Conservation (phyloP, 2,888 invertebrate species). For the Melanostoma scalare region DNA sequence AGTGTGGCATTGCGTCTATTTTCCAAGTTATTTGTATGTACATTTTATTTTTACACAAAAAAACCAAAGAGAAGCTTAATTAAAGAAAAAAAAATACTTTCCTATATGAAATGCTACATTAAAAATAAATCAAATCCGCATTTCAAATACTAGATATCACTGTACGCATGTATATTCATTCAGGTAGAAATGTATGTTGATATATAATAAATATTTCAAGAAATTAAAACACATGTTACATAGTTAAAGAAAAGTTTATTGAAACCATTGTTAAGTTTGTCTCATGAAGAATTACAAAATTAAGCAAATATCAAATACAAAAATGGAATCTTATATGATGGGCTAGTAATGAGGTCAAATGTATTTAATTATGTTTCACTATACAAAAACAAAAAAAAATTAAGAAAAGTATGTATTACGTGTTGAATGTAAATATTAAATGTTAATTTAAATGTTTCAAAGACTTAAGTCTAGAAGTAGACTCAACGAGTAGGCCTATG, state of each 20-base stretch:
- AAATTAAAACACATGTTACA: slow-evolving; percentile 35
- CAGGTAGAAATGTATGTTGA: slow-evolving; percentile 32
- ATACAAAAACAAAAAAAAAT: not conserved
- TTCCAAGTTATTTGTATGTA: no score
- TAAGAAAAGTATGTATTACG: not conserved
- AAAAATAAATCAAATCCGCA: slow-evolving; percentile 7
- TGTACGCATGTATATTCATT: slow-evolving; percentile 61
- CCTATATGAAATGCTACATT: slow-evolving; percentile 17
- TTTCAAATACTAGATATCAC: slow-evolving; percentile 21
- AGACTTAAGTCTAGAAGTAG: not conserved
- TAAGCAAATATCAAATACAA: slow-evolving; percentile 26
- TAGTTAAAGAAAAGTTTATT: slow-evolving; percentile 43
- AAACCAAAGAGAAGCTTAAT: slow-evolving; percentile 8
- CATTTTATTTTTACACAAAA: slow-evolving; percentile 62
- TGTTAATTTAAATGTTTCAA: slow-evolving; percentile 6
- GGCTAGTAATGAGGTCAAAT: slow-evolving; percentile 9
- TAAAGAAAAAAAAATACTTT: slow-evolving; percentile 9
- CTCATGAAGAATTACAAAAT: slow-evolving; percentile 15
- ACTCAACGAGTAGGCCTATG: not conserved
- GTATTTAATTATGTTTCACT: slow-evolving; percentile 29
- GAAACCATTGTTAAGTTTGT: slow-evolving; percentile 62
- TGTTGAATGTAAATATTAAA: slow-evolving; percentile 49
- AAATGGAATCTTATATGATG: slow-evolving; percentile 22
- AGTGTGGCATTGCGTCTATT: slow-evolving; percentile 27
- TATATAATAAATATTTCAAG: not conserved